phyloP scores from a whole-genome alignment of 2,113 vertebrate species.

The Sander lucioperca region DNA sequence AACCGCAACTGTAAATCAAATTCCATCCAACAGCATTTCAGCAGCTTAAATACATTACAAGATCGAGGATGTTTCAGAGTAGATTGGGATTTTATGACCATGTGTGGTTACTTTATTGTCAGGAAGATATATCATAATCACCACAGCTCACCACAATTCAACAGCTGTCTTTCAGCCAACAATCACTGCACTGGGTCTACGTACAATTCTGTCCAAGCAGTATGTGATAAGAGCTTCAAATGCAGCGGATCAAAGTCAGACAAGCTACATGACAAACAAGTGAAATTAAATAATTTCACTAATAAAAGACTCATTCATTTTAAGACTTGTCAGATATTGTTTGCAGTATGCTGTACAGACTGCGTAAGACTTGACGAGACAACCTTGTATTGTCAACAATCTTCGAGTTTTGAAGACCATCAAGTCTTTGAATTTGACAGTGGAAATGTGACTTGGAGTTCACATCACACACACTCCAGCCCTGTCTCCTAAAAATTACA shows the following conservation, averaged over 20 bases:
- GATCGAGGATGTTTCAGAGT: slow-evolving; percentile 7
- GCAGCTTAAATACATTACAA: background rate
- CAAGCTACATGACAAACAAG: background rate
- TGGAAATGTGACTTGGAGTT: background rate
- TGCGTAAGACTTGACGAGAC: background rate
- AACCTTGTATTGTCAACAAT: slow-evolving; percentile 18
- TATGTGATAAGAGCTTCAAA: background rate
- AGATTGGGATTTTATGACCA: background rate
- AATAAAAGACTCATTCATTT: background rate
- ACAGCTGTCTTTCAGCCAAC: slow-evolving; percentile 1
- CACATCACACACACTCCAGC: background rate
- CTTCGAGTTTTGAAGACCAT: background rate
- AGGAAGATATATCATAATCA: background rate
- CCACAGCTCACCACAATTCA: background rate
- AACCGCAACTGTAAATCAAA: background rate
- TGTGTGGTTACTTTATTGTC: slow-evolving; percentile 26
- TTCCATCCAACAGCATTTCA: background rate
- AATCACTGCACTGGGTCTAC: background rate
- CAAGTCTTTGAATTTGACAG: background rate
- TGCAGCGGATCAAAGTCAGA: slow-evolving; percentile 1
- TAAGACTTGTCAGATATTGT: slow-evolving; percentile 20
- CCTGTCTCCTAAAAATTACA: too few species aligned
- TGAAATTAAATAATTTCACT: background rate
- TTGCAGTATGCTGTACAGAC: background rate
- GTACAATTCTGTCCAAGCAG: background rate